Conservation (phyloP, 2,888 invertebrate species). For the Drosophila falleni region DNA sequence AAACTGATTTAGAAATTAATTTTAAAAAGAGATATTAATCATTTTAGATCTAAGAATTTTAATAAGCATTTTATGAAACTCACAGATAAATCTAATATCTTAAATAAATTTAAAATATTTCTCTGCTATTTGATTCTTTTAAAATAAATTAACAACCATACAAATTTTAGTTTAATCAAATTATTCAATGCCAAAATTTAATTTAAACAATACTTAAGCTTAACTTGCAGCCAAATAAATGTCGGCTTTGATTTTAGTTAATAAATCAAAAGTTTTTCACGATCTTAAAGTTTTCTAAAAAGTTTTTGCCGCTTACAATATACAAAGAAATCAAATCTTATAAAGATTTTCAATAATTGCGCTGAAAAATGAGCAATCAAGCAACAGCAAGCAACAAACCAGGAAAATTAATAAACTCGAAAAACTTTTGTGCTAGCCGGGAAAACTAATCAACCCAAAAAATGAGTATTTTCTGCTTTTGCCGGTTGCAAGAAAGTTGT, state of each 20-base stretch:
- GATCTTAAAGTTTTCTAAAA: neutral
- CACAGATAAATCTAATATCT: neutral
- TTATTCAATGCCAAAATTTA: neutral
- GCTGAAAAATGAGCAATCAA: constrained; percentile 43
- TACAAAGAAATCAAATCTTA: constrained; percentile 11
- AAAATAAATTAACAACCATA: too few relatives aligned
- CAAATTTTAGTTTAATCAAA: too few relatives aligned
- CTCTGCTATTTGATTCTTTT: too few relatives aligned
- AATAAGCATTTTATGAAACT: neutral
- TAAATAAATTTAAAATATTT: too few relatives aligned
- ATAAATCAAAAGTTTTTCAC: constrained; percentile 4
- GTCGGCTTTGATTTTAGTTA: constrained; percentile 1
- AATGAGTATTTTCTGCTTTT: constrained; percentile 34
- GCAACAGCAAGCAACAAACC: constrained; percentile 17
- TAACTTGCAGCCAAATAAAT: constrained; percentile 3
- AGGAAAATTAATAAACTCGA: constrained; percentile 57
- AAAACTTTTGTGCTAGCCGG: constrained; percentile 49
- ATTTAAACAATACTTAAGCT: neutral
- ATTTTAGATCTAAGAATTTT: too few relatives aligned
- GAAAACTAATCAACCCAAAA: constrained; percentile 54
- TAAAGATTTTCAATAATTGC: constrained; percentile 16
- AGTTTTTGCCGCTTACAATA: neutral
- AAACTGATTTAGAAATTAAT: neutral
- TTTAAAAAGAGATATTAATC: neutral
- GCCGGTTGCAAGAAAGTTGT: constrained; percentile 50